Evolutionary conservation across 2,113 vertebrate genomes (phyloP).

Genomic region (Sinocyclocheilus grahami): DNA sequence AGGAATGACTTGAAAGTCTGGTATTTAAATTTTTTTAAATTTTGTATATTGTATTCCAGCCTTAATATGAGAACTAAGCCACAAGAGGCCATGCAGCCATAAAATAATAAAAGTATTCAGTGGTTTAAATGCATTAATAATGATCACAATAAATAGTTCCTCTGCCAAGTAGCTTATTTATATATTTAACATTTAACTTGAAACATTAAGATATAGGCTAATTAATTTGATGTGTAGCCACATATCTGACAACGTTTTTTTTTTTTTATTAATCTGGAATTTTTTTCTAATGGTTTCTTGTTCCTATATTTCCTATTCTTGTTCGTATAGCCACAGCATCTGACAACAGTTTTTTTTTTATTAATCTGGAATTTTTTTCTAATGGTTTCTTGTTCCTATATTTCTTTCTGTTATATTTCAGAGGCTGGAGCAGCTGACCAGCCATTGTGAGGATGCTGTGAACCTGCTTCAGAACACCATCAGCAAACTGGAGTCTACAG

Average conservation of each 20-base stretch:
- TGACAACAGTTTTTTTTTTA: background rate
- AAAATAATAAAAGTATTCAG: background rate
- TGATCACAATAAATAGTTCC: background rate
- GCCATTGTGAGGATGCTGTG: conserved; percentile 78
- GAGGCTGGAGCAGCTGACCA: conserved; percentile 84
- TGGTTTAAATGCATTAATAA: background rate
- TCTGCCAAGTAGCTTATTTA: background rate
- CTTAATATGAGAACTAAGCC: background rate
- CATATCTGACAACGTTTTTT: background rate
- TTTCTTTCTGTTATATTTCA: conserved; percentile 58
- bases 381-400: background rate
- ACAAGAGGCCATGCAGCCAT: background rate
- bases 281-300: background rate
- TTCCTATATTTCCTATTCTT: background rate
- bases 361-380: background rate
- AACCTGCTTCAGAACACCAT: conserved; percentile 82
- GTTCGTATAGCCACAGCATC: background rate
- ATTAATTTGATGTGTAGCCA: background rate
- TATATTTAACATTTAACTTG: no score
- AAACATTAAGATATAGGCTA: background rate
- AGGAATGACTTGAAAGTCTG: no score
- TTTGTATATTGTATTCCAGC: background rate
- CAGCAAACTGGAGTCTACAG: conserved; percentile 69
- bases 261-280: background rate
- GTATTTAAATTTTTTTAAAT: no score